These are phyloP conservation scores for Tenthredo notha DNA, from an alignment of 2,888 invertebrate species.

Conservation along the genomic window DNA sequence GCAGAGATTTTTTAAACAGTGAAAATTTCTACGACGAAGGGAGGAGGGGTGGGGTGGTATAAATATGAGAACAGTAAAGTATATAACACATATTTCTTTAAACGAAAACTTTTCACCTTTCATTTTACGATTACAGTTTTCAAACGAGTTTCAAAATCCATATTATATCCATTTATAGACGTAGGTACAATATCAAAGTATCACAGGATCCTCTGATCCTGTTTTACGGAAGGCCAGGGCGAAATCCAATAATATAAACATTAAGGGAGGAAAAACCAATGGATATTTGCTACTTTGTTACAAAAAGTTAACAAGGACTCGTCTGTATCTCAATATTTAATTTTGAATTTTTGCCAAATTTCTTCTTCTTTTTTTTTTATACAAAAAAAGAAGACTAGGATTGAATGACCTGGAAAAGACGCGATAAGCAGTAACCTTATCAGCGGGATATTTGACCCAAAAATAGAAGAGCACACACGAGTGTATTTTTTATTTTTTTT, in stretches of 20 bases:
- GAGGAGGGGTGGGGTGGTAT: neutral
- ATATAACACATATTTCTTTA: too few relatives aligned
- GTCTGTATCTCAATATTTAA: neutral
- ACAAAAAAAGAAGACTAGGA: neutral
- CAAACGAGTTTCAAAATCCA: neutral
- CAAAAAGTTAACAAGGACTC: neutral
- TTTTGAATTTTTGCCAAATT: neutral
- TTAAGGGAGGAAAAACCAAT: neutral
- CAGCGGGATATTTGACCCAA: neutral
- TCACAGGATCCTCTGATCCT: neutral
- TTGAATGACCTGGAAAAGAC: neutral
- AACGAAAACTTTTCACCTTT: neutral
- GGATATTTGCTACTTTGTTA: neutral
- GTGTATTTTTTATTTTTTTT: neutral
- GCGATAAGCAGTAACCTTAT: slow-evolving; percentile 6
- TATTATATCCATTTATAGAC: neutral
- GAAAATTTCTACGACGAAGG: too few relatives aligned
- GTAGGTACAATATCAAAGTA: neutral
- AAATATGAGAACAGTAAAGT: neutral
- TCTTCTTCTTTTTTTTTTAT: neutral
- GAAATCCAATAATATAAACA: neutral
- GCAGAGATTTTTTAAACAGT: neutral
- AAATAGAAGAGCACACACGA: neutral
- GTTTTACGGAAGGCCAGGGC: neutral
- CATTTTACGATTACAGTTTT: neutral